Conservation (phyloP, 2,888 invertebrate species). For the Agrilus cyanescens region DNA sequence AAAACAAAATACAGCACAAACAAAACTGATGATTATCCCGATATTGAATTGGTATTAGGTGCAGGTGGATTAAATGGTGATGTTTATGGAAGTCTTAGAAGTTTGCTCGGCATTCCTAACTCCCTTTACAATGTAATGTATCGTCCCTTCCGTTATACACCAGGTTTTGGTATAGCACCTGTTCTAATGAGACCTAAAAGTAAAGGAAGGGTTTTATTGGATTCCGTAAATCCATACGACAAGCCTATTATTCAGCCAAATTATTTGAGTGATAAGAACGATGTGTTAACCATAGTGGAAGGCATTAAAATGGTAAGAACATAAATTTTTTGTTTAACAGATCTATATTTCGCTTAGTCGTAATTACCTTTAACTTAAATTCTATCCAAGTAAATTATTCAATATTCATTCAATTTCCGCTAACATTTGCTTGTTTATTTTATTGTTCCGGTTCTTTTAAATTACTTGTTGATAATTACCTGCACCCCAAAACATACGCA, state of each 20-base stretch:
- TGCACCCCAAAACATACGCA: too few species aligned
- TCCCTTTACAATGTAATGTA: conserved; percentile 47
- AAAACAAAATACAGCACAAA: conserved; percentile 48
- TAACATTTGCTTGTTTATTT: too few species aligned
- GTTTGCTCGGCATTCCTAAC: conserved; percentile 52
- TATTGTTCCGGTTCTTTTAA: too few species aligned
- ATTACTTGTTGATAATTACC: too few species aligned
- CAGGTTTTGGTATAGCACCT: conserved; percentile 60
- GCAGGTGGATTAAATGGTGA: conserved; percentile 68
- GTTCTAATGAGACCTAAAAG: conserved; percentile 65
- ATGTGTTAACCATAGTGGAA: conserved; percentile 60
- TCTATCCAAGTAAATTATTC: too few species aligned
- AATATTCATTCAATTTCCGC: too few species aligned
- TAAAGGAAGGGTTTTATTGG: conserved; percentile 57
- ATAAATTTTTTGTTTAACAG: too few species aligned
- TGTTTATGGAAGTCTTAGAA: conserved; percentile 51
- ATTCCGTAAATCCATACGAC: conserved; percentile 58
- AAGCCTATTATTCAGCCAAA: conserved; percentile 72
- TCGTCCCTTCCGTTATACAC: conserved; percentile 37
- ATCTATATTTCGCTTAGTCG: too few species aligned
- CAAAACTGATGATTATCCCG: conserved; percentile 47
- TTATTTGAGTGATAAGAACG: conserved; percentile 62
- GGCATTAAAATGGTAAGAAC: conserved; percentile 56
- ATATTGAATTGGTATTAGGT: conserved; percentile 70
- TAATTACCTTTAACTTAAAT: too few species aligned